These are phyloP conservation scores for Hylaea fasciaria DNA, from an alignment of 2,888 invertebrate species.

Conservation along the genomic window DNA sequence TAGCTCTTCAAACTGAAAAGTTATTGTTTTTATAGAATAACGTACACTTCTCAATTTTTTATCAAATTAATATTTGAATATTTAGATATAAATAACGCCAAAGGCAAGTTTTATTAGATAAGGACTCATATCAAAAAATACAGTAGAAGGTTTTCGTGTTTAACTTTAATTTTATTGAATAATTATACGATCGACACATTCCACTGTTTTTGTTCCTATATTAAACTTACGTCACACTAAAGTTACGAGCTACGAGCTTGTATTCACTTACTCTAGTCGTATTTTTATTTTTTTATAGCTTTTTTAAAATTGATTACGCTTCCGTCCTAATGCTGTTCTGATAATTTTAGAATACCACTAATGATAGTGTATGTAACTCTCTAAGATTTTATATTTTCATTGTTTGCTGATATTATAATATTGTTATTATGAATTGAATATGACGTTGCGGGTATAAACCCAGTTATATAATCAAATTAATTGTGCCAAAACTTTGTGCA, in stretches of 20 bases:
- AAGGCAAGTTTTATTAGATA: slow-evolving; percentile 57
- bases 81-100: slow-evolving; percentile 49
- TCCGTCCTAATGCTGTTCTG: slow-evolving; percentile 56
- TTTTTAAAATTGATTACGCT: slow-evolving; percentile 52
- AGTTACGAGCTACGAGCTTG: not conserved
- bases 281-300: slow-evolving; percentile 35
- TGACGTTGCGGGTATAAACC: not conserved
- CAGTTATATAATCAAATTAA: not conserved
- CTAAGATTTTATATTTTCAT: not conserved
- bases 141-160: no score
- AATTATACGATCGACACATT: no score
- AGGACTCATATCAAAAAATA: slow-evolving; percentile 61
- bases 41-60: not conserved
- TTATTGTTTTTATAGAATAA: no score
- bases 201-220: no score
- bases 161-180: not conserved
- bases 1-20: no score
- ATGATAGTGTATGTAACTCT: slow-evolving; percentile 25
- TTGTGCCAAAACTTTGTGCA: slow-evolving; percentile 7
- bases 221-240: no score
- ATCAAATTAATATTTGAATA: slow-evolving; percentile 2
- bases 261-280: slow-evolving; percentile 21
- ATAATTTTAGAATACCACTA: slow-evolving; percentile 41
- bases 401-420: slow-evolving; percentile 1
- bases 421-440: not conserved